These are phyloP conservation scores for Zaprionus vittiger DNA, from an alignment of 1,140 invertebrate genomes.

Conservation along the genomic window DNA sequence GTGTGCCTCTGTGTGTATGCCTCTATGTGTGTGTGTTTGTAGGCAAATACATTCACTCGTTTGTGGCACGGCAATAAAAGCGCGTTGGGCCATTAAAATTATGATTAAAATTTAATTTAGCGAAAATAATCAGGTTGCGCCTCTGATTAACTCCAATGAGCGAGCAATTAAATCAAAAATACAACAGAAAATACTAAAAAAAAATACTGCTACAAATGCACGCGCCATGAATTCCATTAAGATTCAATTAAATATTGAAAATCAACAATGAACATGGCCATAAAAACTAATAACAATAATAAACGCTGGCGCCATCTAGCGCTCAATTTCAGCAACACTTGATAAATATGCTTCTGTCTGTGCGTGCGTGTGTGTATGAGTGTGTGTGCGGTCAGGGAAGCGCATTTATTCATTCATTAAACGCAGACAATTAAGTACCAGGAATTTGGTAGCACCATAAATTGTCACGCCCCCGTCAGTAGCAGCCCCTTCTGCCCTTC, in stretches of 20 bases:
- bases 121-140: slow-evolving; percentile 69
- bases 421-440: slow-evolving; percentile 82
- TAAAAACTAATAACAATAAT: slow-evolving; percentile 79
- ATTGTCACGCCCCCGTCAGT: slow-evolving; percentile 31
- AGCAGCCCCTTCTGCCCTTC: not conserved
- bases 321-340: slow-evolving; percentile 18
- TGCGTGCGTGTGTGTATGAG: not conserved
- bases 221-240: slow-evolving; percentile 75
- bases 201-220: slow-evolving; percentile 13
- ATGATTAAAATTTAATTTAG: slow-evolving; percentile 82
- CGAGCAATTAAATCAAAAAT: slow-evolving; percentile 54
- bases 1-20: slow-evolving; percentile 16
- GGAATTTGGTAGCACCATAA: slow-evolving; percentile 78
- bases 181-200: slow-evolving; percentile 22
- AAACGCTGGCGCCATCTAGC: slow-evolving; percentile 36
- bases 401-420: slow-evolving; percentile 81
- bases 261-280: slow-evolving; percentile 55
- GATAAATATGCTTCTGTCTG: slow-evolving; percentile 54
- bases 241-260: slow-evolving; percentile 76
- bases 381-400: slow-evolving; percentile 15
- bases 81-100: slow-evolving; percentile 64
- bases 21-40: slow-evolving; percentile 24
- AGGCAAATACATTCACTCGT: slow-evolving; percentile 15
- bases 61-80: slow-evolving; percentile 38
- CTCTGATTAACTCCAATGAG: slow-evolving; percentile 66